These are phyloP conservation scores for Rhyacophila evoluta DNA, from an alignment of 2,888 invertebrate species.

Conservation along the genomic window DNA sequence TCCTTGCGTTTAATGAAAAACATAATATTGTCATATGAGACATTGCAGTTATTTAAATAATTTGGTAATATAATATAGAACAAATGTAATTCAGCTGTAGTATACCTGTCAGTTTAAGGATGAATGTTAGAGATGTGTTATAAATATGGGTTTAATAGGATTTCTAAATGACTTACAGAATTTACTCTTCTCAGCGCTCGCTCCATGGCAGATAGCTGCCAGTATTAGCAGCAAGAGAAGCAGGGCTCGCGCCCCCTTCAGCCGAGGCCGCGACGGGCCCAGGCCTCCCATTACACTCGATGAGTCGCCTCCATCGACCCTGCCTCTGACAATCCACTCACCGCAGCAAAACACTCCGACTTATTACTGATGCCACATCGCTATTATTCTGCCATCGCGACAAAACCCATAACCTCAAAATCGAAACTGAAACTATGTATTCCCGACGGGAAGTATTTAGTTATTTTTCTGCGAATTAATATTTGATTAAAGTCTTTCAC, in stretches of 20 bases:
- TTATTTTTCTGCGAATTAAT: neutral
- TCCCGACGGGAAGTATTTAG: neutral
- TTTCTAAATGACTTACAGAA: slow-evolving; percentile 71
- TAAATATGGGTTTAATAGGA: too few species aligned
- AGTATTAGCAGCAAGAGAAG: slow-evolving; percentile 61
- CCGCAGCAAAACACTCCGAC: slow-evolving; percentile 19
- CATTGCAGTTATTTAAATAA: too few species aligned
- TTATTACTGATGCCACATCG: neutral
- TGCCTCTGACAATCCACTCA: slow-evolving; percentile 2
- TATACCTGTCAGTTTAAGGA: too few species aligned
- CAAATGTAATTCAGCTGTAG: too few species aligned
- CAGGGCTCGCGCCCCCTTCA: slow-evolving; percentile 60
- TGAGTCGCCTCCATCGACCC: slow-evolving; percentile 8
- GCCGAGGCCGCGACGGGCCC: slow-evolving; percentile 41
- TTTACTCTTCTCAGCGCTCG: slow-evolving; percentile 69
- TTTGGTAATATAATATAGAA: too few species aligned
- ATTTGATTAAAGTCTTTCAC: neutral
- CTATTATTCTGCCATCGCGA: slow-evolving; percentile 1
- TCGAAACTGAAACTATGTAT: neutral
- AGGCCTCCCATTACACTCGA: slow-evolving; percentile 9
- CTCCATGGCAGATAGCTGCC: slow-evolving; percentile 56
- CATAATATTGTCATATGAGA: too few species aligned
- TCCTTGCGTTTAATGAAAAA: too few species aligned
- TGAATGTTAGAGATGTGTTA: too few species aligned
- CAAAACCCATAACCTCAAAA: slow-evolving; percentile 11